Evolutionary conservation across 2,888 invertebrate genomes (phyloP).

Genomic region (Caenorhabditis doughertyi): DNA sequence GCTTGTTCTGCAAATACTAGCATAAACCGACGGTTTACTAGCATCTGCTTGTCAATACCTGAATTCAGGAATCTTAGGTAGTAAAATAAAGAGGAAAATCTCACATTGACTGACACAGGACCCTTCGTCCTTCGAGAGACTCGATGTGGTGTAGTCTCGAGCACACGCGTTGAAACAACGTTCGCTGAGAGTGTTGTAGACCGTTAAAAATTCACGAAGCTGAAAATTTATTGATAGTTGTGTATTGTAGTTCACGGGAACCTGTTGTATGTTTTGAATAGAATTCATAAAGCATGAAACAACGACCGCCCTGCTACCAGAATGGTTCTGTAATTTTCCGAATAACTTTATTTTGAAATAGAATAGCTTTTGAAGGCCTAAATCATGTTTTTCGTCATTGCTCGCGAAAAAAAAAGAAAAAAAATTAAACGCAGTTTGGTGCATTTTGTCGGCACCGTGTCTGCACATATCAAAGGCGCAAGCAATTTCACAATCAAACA

Average conservation of each 20-base stretch:
- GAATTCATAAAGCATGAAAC: slow-evolving; percentile 61
- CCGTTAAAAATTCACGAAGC: slow-evolving; percentile 80
- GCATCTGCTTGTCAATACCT: slow-evolving; percentile 82
- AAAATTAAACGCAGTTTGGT: neutral
- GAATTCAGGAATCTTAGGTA: neutral
- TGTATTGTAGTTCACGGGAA: neutral
- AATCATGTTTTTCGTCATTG: neutral
- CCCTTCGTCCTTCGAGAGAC: slow-evolving; percentile 69
- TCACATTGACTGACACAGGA: slow-evolving; percentile 75
- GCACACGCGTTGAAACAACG: slow-evolving; percentile 79
- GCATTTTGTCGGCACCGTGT: slow-evolving; percentile 31
- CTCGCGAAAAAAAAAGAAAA: neutral
- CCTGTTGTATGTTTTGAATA: slow-evolving; percentile 66
- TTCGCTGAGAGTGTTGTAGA: slow-evolving; percentile 81
- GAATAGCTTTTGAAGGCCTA: neutral
- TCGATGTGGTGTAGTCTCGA: slow-evolving; percentile 74
- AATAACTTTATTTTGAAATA: neutral
- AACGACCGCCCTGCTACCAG: slow-evolving; percentile 11
- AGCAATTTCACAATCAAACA: slow-evolving; percentile 18
- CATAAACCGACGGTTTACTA: slow-evolving; percentile 80
- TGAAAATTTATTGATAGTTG: slow-evolving; percentile 49
- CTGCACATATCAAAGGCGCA: slow-evolving; percentile 43
- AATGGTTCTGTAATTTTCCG: slow-evolving; percentile 8
- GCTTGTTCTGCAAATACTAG: slow-evolving; percentile 79
- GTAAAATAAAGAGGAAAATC: neutral